phyloP scores from a whole-genome alignment of 2,113 vertebrate species.

The Cephalopterus ornatus region DNA sequence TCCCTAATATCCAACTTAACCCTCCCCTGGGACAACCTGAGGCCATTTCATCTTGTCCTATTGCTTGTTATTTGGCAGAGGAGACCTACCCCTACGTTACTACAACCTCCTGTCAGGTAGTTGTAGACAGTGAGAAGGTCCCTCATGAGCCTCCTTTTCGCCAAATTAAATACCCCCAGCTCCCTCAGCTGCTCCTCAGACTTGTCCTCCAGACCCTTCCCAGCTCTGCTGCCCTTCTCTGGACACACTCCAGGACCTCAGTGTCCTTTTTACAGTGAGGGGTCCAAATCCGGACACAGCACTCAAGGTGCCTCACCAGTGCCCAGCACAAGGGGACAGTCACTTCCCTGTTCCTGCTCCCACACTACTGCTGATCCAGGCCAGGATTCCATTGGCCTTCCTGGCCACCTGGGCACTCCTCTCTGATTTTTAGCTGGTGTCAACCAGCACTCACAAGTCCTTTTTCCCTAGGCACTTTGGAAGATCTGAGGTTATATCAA shows the following conservation, averaged over 20 bases:
- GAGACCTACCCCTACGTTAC: not conserved
- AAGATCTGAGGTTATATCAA: not conserved
- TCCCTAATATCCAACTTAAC: not conserved
- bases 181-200: not conserved
- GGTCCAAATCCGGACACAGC: not conserved
- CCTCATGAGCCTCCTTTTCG: not conserved
- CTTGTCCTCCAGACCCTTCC: not conserved
- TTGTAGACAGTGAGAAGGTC: not conserved
- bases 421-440: not conserved
- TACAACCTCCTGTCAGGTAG: not conserved
- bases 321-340: rapidly evolving
- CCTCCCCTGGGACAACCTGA: not conserved
- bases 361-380: not conserved
- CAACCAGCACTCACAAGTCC: rapidly evolving
- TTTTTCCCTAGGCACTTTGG: not conserved
- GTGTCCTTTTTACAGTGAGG: not conserved
- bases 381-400: not conserved
- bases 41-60: not conserved
- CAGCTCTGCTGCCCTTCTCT: not conserved
- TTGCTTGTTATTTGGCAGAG: not conserved
- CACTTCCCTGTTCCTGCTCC: not conserved
- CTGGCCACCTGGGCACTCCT: not conserved
- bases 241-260: not conserved
- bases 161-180: not conserved
- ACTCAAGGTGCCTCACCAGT: not conserved